Percentiles rank a stretch among this genome's conserved stretches.
Conservation (phyloP, 2,797 vertebrate genomes). For the Neopelma chrysocephalum region DNA sequence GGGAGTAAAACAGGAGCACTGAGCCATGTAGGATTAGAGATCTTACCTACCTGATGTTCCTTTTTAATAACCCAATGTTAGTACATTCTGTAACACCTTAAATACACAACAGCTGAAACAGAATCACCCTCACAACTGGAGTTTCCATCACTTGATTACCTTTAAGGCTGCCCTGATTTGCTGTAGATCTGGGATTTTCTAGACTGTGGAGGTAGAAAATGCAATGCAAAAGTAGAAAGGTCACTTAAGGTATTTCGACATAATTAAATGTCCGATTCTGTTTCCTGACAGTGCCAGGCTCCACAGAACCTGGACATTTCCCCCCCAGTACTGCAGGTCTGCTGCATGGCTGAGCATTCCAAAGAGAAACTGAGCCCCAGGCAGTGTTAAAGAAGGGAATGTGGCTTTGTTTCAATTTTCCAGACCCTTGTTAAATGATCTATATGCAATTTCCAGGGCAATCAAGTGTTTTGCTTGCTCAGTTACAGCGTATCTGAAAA, state of each 20-base stretch:
- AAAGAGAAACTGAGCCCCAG: background rate
- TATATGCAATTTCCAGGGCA: background rate
- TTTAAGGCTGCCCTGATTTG: background rate
- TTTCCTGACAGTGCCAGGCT: conserved; percentile 30
- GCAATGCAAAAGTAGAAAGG: background rate
- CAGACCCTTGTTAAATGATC: background rate
- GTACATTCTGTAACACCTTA: background rate
- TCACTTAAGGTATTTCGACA: background rate
- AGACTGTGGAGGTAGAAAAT: background rate
- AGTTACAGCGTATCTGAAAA: background rate
- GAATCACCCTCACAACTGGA: background rate
- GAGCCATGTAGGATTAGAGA: background rate
- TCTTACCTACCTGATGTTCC: background rate
- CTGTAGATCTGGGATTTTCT: background rate
- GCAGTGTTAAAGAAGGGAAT: background rate
- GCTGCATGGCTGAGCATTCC: background rate
- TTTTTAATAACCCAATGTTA: background rate
- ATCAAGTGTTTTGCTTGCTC: background rate
- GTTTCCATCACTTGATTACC: background rate
- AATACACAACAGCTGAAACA: background rate
- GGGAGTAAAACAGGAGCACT: background rate
- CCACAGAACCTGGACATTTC: background rate
- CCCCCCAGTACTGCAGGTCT: background rate
- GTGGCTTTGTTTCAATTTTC: background rate
- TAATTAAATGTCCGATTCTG: conserved; percentile 43